phyloP scores from a whole-genome alignment of 2,113 vertebrate genomes.

The Orycteropus afer region DNA sequence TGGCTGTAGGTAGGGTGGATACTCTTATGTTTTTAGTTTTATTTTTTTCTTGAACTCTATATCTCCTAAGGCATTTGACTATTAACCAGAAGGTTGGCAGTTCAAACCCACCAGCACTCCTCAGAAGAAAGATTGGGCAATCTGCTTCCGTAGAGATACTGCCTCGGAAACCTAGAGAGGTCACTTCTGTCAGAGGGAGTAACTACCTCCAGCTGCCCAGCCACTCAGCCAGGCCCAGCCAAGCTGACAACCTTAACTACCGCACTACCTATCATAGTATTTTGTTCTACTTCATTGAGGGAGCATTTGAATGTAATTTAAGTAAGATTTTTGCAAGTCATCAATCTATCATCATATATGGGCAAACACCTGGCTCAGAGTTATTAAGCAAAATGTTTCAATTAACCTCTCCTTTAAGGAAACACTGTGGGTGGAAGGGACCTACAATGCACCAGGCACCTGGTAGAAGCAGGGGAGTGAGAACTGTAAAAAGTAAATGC shows the following conservation, averaged over 20 bases:
- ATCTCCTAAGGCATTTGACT: too few species aligned
- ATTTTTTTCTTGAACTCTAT: background rate
- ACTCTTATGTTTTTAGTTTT: background rate
- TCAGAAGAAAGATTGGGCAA: too few species aligned
- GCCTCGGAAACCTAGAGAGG: too few species aligned
- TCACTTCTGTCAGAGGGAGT: too few species aligned
- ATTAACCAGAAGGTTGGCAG: too few species aligned
- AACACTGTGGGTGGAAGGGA: background rate
- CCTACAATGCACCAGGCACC: accelerated
- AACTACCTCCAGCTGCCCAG: too few species aligned
- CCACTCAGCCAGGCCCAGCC: too few species aligned
- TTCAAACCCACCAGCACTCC: too few species aligned
- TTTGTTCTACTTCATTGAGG: background rate
- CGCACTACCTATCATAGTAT: background rate
- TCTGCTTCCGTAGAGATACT: too few species aligned
- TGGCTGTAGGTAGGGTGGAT: background rate
- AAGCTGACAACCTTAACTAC: too few species aligned
- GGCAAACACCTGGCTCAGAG: background rate
- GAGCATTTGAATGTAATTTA: background rate
- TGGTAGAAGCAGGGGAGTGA: background rate
- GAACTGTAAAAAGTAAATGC: background rate
- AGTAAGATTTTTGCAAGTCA: background rate
- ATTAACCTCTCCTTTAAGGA: background rate
- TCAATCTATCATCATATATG: background rate
- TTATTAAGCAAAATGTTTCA: constrained; percentile 2